Conservation (phyloP, 2,888 invertebrate species). For the Lasioglossum oenotherae region DNA sequence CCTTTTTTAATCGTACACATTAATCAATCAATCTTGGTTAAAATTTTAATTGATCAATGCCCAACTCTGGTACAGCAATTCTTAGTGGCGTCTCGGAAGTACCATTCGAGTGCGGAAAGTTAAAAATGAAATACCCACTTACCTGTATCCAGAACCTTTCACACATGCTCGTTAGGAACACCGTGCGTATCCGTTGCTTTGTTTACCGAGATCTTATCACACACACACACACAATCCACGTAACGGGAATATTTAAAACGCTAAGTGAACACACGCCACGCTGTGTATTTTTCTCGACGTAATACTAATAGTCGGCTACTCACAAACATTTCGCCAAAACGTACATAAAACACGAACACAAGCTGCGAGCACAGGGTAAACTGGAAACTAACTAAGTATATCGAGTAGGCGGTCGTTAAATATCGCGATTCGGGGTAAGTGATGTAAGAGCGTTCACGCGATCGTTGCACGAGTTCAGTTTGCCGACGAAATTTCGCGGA, state of each 20-base stretch:
- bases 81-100: too few species aligned
- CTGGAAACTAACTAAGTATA: constrained; percentile 49
- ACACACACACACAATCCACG: too few species aligned
- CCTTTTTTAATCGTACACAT: too few species aligned
- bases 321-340: constrained; percentile 48
- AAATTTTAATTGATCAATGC: too few species aligned
- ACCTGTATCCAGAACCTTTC: background rate
- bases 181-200: background rate
- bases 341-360: background rate
- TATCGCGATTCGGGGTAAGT: constrained; percentile 67
- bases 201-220: constrained; percentile 6
- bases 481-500: constrained; percentile 57
- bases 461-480: constrained; percentile 57
- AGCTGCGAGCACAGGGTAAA: constrained; percentile 42
- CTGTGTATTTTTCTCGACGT: constrained; percentile 39
- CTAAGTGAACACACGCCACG: constrained; percentile 21
- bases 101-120: too few species aligned
- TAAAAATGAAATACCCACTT: background rate
- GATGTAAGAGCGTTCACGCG: constrained; percentile 70
- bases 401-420: constrained; percentile 66
- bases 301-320: constrained; percentile 34
- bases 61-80: too few species aligned
- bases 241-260: constrained; percentile 18
- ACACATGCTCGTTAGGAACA: background rate
- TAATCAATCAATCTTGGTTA: too few species aligned